These are phyloP conservation scores for Mormoops blainvillei DNA, from an alignment of 2,113 vertebrate species.

Conservation along the genomic window DNA sequence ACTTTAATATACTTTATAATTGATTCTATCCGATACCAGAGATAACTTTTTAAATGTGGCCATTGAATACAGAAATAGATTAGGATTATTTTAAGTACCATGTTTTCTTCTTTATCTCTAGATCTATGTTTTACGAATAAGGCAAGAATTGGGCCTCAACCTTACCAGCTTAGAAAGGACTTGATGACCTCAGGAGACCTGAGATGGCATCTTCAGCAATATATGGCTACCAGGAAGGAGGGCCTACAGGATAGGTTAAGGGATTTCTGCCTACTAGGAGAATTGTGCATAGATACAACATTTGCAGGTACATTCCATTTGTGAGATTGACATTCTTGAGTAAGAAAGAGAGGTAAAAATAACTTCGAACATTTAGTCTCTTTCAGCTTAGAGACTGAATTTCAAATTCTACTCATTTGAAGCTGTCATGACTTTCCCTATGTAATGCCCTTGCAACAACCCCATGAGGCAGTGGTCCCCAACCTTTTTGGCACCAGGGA, in stretches of 20 bases:
- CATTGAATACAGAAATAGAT: slow-evolving; percentile 17
- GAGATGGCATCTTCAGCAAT: neutral
- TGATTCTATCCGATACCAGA: neutral
- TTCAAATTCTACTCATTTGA: slow-evolving; percentile 12
- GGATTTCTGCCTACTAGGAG: neutral
- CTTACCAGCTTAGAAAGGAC: neutral
- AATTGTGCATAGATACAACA: neutral
- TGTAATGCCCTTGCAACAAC: neutral
- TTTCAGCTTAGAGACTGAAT: slow-evolving; percentile 8
- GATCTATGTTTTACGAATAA: neutral
- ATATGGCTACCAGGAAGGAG: neutral
- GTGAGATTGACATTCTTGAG: neutral
- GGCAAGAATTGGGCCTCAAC: neutral
- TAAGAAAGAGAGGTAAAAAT: neutral
- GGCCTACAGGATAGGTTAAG: neutral
- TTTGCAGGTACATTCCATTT: neutral
- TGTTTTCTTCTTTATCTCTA: slow-evolving; percentile 1
- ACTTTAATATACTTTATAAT: neutral
- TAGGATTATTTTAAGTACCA: neutral
- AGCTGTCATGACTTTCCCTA: neutral
- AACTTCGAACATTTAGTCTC: neutral
- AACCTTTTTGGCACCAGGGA: too few relatives aligned
- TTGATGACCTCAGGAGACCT: neutral
- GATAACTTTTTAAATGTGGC: neutral
- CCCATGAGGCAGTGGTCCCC: neutral